Conservation (phyloP, 2,888 invertebrate species). For the Temnothorax ravouxi region DNA sequence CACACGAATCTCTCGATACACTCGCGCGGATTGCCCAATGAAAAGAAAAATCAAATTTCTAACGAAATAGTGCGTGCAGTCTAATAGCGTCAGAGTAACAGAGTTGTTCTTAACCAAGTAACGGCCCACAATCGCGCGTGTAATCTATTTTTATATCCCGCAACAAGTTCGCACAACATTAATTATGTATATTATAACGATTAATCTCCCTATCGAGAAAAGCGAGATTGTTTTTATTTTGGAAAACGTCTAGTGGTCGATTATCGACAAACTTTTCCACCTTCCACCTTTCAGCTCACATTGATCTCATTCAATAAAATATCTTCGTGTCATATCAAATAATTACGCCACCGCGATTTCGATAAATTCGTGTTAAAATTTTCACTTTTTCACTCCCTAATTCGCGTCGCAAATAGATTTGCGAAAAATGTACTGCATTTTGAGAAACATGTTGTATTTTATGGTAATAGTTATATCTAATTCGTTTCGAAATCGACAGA, state of each 20-base stretch:
- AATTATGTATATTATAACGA: conserved; percentile 43
- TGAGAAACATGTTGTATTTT: not conserved
- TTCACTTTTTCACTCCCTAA: not conserved
- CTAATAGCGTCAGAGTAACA: conserved; percentile 45
- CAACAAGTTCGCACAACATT: conserved; percentile 54
- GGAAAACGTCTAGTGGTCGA: not conserved
- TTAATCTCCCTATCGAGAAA: conserved; percentile 11
- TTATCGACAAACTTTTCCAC: conserved; percentile 2
- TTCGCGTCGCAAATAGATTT: not conserved
- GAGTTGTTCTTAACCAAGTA: conserved; percentile 55
- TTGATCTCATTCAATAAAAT: not conserved
- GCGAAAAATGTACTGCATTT: not conserved
- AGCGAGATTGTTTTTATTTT: conserved; percentile 35
- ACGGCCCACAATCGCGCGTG: conserved; percentile 57
- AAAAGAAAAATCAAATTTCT: conserved; percentile 14
- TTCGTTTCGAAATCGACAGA: not conserved
- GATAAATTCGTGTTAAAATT: not conserved
- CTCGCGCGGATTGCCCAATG: not conserved
- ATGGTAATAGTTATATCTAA: not conserved
- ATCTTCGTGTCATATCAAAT: conserved; percentile 25
- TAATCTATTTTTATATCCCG: conserved; percentile 81
- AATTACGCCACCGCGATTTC: not conserved
- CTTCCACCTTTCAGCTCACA: not conserved
- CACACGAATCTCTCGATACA: conserved; percentile 4
- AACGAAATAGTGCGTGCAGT: conserved; percentile 44